Evolutionary conservation across 2,888 invertebrate species (phyloP).

Genomic region (Pammene aurita): DNA sequence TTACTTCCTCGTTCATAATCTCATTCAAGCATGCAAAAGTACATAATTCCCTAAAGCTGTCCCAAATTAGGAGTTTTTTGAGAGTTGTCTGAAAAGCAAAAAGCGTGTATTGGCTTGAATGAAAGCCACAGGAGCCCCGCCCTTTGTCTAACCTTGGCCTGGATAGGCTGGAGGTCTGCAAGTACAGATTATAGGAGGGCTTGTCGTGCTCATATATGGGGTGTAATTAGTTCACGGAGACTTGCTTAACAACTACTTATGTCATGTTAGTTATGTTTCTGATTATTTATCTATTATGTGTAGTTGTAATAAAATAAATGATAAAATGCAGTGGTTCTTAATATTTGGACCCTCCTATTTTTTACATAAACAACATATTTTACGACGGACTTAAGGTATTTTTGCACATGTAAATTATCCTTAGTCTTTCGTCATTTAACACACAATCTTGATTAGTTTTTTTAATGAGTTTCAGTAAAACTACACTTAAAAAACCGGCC

Average conservation of each 20-base stretch:
- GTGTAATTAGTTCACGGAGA: conserved; percentile 16
- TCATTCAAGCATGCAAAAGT: conserved; percentile 3
- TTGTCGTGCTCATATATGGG: conserved; percentile 7
- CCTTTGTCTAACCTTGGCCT: conserved; percentile 37
- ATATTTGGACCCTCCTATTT: too few species aligned
- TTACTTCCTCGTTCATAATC: conserved; percentile 11
- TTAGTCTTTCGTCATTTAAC: too few species aligned
- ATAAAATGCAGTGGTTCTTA: too few species aligned
- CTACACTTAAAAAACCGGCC: too few species aligned
- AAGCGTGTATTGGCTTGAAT: conserved; percentile 12
- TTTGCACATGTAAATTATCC: too few species aligned
- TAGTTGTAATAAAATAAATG: too few species aligned
- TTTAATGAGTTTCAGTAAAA: too few species aligned
- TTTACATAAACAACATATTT: too few species aligned
- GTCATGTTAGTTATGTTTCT: neutral
- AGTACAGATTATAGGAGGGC: conserved; percentile 20
- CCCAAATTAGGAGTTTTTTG: conserved; percentile 17
- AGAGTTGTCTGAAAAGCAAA: conserved; percentile 11
- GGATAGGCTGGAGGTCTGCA: conserved; percentile 16
- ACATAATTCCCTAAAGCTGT: conserved; percentile 20
- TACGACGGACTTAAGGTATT: too few species aligned
- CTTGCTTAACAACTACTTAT: conserved; percentile 6
- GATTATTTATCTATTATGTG: neutral
- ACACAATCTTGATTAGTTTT: too few species aligned
- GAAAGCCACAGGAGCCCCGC: conserved; percentile 28